A percentile compares a stretch with the other conserved stretches of the same genome.
phyloP scores from a whole-genome alignment of 2,888 invertebrate species.

The Hemicrepidius hirtus region DNA sequence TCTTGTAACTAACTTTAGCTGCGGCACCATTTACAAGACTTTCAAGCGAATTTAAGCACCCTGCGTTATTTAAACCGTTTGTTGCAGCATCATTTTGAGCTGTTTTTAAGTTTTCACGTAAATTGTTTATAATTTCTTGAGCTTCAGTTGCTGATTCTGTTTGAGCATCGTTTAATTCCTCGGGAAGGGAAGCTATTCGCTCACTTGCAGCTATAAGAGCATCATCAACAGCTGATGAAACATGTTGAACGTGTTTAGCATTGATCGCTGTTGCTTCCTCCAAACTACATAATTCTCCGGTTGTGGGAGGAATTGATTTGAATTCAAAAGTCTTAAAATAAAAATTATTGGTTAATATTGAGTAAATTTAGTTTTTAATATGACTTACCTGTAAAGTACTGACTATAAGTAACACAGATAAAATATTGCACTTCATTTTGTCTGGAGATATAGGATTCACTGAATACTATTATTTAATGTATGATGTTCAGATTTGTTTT shows the following conservation, averaged over 20 bases:
- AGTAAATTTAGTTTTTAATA: neutral
- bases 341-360: neutral
- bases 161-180: neutral
- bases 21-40: neutral
- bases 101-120: neutral
- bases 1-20: constrained; percentile 5
- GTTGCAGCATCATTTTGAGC: neutral
- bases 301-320: constrained; percentile 12
- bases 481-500: neutral
- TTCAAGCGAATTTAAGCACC: neutral
- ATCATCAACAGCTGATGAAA: neutral
- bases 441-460: neutral
- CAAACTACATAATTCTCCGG: constrained; percentile 3
- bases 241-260: constrained; percentile 6
- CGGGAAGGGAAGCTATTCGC: neutral
- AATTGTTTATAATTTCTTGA: neutral
- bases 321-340: constrained; percentile 12
- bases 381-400: constrained; percentile 29
- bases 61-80: neutral
- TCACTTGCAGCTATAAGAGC: neutral
- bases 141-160: neutral
- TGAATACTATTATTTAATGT: constrained; percentile 15
- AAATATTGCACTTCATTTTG: constrained; percentile 19
- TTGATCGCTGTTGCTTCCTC: constrained; percentile 27
- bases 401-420: neutral